Percentiles rank a stretch among this genome's conserved stretches.
Conservation (phyloP, 2,888 invertebrate genomes). For the Caenorhabditis drosophilae region DNA sequence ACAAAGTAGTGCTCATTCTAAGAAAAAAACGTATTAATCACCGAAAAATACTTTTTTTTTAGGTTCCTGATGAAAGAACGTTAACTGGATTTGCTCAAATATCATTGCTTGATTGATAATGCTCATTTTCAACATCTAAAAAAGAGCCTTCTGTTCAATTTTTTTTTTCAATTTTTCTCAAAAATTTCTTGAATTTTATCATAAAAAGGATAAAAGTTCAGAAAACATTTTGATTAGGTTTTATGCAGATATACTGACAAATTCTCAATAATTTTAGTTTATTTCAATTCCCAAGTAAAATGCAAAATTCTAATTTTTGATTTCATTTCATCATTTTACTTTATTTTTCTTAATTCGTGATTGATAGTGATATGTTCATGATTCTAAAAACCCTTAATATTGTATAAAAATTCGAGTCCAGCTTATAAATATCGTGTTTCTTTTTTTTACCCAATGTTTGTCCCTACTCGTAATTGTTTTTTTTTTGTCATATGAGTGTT, state of each 20-base stretch:
- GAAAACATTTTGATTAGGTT: background rate
- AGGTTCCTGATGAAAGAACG: conserved; percentile 84
- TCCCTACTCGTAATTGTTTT: too few relatives aligned
- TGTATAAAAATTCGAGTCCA: conserved; percentile 29
- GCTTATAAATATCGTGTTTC: conserved; percentile 7
- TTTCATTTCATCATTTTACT: too few relatives aligned
- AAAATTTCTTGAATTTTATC: background rate
- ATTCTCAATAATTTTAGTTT: too few relatives aligned
- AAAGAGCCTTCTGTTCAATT: conserved; percentile 1
- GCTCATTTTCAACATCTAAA: background rate
- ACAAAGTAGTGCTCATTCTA: too few relatives aligned
- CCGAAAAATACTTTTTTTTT: conserved; percentile 32
- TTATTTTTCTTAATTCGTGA: background rate
- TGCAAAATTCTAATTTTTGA: background rate
- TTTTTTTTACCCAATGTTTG: conserved; percentile 4
- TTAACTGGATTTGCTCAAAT: conserved; percentile 96
- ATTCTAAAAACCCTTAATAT: background rate
- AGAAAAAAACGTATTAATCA: too few relatives aligned
- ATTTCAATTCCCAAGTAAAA: too few relatives aligned
- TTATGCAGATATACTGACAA: conserved; percentile 2
- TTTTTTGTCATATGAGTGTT: too few relatives aligned
- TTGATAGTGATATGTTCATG: background rate
- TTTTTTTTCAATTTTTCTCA: background rate
- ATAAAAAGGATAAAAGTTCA: too few relatives aligned
- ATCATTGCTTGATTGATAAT: conserved; percentile 75